Base-by-base conservation (phyloP, 2,888 invertebrate genomes). In the Enoplolaimus lenunculus region DNA sequence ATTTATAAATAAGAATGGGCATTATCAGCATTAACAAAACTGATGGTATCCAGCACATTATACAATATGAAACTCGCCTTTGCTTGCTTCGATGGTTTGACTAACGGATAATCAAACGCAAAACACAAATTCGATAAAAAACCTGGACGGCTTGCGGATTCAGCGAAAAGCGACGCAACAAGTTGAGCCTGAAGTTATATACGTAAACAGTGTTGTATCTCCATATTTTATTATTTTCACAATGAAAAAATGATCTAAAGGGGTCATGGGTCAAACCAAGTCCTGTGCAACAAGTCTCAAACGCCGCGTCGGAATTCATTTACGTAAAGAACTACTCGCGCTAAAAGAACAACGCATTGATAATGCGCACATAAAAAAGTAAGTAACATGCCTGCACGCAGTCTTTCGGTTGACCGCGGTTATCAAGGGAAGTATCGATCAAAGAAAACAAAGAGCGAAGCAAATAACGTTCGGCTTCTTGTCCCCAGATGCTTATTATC, bases 381-480 rank as follows among this genome's bases (percentile, higher is more conserved):
- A n/a, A n/a, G n/a, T n/a, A n/a, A n/a, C n/a, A n/a, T n/a, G n/a
- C 83, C 80, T 83, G 83, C 75, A 81, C 80, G 70, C 79, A 80
- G 74, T 83, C 83, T 76, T 83, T 83, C 69, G 81, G 82, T 75
- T 78, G 80, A 74, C 79, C 81, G 80, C 82, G 82, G 80, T 80
- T 81, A 80, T 83, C 85, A 78, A 86, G 86, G 81, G 85, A 88
- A 86, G 91, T 89, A 83, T 91, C 89, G 81, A 92, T 88, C 79
- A 88, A 87, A 79, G 91, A 90, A 84, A 93, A 89, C 83, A 94
- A 87, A 85, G 90, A 90, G 86, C 90, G 91, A 86, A 93, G 88
- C 84, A 92, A 88, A 87, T 93, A 92, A 85, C 92, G 89, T 86
- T 93, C 93, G 85, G 93, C 93, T 88, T 93, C 93, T 85, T 91